Evolutionary conservation across 1,140 invertebrate genomes (phyloP).

Genomic region (Stratiolaelaps scimitus): DNA sequence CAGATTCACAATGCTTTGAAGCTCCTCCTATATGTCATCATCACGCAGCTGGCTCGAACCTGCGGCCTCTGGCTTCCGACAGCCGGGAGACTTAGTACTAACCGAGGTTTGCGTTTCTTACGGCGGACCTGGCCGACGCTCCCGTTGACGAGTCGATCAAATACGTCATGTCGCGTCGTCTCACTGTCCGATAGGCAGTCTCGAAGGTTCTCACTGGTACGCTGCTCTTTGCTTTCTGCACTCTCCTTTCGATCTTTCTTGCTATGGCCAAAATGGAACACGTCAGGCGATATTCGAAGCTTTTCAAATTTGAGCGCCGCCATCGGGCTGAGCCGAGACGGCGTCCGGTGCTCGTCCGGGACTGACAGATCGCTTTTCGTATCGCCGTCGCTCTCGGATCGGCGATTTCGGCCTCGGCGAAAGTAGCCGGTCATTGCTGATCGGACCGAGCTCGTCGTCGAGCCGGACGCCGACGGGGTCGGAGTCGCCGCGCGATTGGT

Average conservation of each 20-base stretch:
- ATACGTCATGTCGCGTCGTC: neutral
- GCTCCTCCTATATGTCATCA: too few relatives aligned
- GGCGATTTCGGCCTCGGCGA: slow-evolving; percentile 10
- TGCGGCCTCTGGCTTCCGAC: too few relatives aligned
- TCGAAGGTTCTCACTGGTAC: neutral
- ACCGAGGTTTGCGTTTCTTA: slow-evolving; percentile 7
- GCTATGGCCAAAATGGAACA: slow-evolving; percentile 18
- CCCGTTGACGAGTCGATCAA: slow-evolving; percentile 20
- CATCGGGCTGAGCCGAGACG: slow-evolving; percentile 18
- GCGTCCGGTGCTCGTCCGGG: neutral
- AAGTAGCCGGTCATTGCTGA: slow-evolving; percentile 16
- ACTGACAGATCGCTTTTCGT: slow-evolving; percentile 8
- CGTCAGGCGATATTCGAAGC: slow-evolving; percentile 10
- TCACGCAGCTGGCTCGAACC: too few relatives aligned
- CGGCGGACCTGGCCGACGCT: slow-evolving; percentile 19
- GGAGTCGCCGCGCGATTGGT: too few relatives aligned
- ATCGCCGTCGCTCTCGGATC: slow-evolving; percentile 14
- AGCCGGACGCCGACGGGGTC: too few relatives aligned
- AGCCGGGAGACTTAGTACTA: too few relatives aligned
- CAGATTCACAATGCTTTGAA: too few relatives aligned
- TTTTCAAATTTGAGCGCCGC: slow-evolving; percentile 24
- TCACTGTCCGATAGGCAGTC: slow-evolving; percentile 21
- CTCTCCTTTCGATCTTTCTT: slow-evolving; percentile 3
- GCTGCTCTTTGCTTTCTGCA: neutral
- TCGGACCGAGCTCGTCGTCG: neutral